These are phyloP conservation scores for Ctenoplectra terminalis DNA, from an alignment of 1,140 invertebrate species.

Conservation along the genomic window DNA sequence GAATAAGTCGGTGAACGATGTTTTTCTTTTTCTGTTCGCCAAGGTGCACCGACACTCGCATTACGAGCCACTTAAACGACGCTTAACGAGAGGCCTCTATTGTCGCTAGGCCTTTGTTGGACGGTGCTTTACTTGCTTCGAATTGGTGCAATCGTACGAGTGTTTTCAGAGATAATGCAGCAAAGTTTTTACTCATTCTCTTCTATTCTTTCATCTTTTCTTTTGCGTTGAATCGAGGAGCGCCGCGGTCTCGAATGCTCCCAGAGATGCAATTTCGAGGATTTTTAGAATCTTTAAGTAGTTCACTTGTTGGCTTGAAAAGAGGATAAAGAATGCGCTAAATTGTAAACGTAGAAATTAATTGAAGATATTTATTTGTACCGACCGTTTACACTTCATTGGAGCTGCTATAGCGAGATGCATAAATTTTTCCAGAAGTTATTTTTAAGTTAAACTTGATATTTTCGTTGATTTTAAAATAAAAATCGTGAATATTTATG, in stretches of 20 bases:
- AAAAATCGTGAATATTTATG: no score
- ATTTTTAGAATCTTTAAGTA: background rate
- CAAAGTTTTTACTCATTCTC: background rate
- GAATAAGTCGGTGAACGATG: background rate
- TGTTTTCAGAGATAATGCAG: constrained; percentile 26
- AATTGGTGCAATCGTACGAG: constrained; percentile 32
- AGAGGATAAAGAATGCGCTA: no score
- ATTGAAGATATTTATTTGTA: no score
- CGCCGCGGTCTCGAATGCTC: background rate
- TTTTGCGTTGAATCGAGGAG: no score
- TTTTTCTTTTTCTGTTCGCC: constrained; percentile 49
- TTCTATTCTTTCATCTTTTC: background rate
- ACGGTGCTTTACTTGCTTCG: constrained; percentile 18
- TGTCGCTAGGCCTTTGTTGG: constrained; percentile 34
- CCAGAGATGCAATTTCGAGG: background rate
- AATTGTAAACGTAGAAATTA: no score
- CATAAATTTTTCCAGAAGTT: no score
- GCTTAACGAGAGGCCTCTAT: constrained; percentile 48
- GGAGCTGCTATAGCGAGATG: no score
- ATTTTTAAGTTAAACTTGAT: no score
- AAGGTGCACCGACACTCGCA: constrained; percentile 41
- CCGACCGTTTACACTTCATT: no score
- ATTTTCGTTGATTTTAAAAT: no score
- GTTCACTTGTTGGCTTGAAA: background rate
- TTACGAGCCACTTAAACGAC: constrained; percentile 51